Conservation (phyloP, 2,113 vertebrate species). For the Brachyhypopomus gauderio region DNA sequence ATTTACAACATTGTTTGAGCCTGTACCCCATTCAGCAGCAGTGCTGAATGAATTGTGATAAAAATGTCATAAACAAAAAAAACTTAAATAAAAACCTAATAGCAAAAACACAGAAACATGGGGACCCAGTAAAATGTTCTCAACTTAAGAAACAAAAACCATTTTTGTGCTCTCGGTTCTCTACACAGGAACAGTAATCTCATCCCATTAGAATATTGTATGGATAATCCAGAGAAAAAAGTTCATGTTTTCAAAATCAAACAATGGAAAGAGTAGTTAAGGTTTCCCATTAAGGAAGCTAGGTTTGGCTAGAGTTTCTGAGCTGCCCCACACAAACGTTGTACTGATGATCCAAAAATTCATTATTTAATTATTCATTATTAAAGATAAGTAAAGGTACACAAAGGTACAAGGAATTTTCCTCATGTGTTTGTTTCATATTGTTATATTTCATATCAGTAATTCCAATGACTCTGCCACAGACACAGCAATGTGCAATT, state of each 20-base stretch:
- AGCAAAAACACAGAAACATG: too few species aligned
- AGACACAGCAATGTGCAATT: conserved; percentile 41
- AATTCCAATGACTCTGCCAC: neutral
- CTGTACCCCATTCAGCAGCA: neutral
- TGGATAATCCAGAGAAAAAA: too few species aligned
- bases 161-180: too few species aligned
- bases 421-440: neutral
- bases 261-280: neutral
- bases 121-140: too few species aligned
- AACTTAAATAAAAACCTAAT: neutral
- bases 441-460: neutral
- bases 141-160: too few species aligned
- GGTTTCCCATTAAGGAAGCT: neutral
- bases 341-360: neutral
- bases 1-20: conserved; percentile 8
- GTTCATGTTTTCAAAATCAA: too few species aligned
- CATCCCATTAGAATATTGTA: too few species aligned
- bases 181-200: too few species aligned
- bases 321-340: neutral
- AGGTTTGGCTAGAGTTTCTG: neutral
- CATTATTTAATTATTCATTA: neutral
- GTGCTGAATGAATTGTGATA: neutral
- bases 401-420: neutral
- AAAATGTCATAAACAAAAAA: neutral
- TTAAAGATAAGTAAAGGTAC: conserved; percentile 14